Percentiles rank a stretch among this genome's conserved stretches.
phyloP scores from a whole-genome alignment of 30 jellyfish, hydroid and myxozoan genomes.

The Clytia hemisphaerica region DNA sequence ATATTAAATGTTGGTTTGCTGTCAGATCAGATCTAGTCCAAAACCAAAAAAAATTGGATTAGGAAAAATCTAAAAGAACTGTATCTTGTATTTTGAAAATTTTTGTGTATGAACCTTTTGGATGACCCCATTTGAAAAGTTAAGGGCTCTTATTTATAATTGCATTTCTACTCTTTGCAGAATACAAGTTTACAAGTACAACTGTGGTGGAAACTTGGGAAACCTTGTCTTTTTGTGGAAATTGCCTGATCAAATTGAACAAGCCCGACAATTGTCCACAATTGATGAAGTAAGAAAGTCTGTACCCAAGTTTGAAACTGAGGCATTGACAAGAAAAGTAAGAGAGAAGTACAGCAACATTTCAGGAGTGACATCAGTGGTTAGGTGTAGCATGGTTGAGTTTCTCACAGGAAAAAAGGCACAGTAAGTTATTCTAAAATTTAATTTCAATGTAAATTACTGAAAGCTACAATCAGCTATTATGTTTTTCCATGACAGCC shows the following conservation, averaged over 20 bases:
- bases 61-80: too few species aligned
- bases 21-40: too few species aligned
- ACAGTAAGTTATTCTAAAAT: too few species aligned
- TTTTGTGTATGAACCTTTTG: too few species aligned
- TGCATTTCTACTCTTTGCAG: neutral
- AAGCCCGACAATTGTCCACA: neutral
- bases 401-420: slow-evolving; percentile 1
- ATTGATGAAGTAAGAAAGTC: neutral
- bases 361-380: neutral
- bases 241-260: neutral
- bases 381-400: neutral
- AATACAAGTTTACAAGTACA: neutral
- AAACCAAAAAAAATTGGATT: too few species aligned
- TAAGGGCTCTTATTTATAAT: too few species aligned
- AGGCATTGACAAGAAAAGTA: neutral
- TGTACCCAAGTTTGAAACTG: neutral
- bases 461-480: too few species aligned
- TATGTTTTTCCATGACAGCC: too few species aligned
- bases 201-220: neutral
- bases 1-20: too few species aligned
- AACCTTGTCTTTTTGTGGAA: neutral
- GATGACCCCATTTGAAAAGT: too few species aligned
- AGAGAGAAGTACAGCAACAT: neutral
- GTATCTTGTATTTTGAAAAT: too few species aligned
- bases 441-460: too few species aligned